Evolutionary conservation across 2,888 invertebrate species (phyloP).

Genomic region (Chelonus formosanus): DNA sequence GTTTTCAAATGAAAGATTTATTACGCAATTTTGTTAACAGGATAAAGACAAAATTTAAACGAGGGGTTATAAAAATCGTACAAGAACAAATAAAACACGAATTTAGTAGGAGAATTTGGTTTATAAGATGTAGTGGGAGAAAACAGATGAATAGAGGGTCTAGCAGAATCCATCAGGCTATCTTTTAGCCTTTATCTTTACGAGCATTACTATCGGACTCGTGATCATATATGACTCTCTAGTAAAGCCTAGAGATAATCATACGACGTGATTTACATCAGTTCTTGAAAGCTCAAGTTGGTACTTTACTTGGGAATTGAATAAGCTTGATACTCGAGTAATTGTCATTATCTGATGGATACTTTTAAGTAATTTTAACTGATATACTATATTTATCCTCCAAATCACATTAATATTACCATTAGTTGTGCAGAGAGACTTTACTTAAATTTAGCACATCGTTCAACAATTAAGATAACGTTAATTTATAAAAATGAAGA

Average conservation of each 20-base stretch:
- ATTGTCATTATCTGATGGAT: background rate
- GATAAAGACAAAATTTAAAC: slow-evolving; percentile 1
- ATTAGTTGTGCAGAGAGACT: too few relatives aligned
- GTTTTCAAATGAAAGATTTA: too few relatives aligned
- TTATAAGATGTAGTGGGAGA: slow-evolving; percentile 14
- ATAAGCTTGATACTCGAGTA: background rate
- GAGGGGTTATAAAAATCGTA: slow-evolving; percentile 31
- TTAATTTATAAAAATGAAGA: too few relatives aligned
- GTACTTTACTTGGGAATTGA: background rate
- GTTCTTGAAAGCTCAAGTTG: background rate
- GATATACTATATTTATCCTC: too few relatives aligned
- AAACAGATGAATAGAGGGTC: slow-evolving; percentile 32
- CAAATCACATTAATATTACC: too few relatives aligned
- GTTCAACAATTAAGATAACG: too few relatives aligned
- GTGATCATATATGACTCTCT: slow-evolving; percentile 53
- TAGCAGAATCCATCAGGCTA: slow-evolving; percentile 41
- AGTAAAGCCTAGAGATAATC: slow-evolving; percentile 47
- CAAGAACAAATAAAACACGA: slow-evolving; percentile 15
- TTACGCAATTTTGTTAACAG: background rate
- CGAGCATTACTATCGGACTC: slow-evolving; percentile 47
- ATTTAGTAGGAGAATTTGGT: slow-evolving; percentile 14
- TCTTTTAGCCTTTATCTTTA: slow-evolving; percentile 49
- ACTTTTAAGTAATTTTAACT: background rate
- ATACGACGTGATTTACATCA: slow-evolving; percentile 38
- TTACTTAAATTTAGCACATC: too few relatives aligned